Conservation (phyloP, 2,888 invertebrate genomes). For the Nephrocerus scutellatus region DNA sequence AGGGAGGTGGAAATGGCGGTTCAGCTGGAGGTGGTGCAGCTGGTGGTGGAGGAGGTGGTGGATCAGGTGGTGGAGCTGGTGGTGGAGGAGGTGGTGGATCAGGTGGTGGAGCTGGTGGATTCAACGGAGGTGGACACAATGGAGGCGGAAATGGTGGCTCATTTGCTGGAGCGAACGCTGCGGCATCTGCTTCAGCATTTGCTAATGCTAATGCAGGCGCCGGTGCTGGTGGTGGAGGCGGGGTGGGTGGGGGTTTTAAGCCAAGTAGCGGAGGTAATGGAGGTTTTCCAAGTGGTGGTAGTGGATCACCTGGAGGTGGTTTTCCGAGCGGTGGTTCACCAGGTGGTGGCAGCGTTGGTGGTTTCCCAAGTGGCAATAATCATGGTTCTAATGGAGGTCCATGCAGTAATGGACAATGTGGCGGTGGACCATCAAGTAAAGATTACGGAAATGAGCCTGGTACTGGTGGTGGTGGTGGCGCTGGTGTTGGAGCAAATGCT, state of each 20-base stretch:
- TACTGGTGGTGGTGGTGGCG: slow-evolving; percentile 1
- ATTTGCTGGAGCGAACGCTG: not conserved
- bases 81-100: slow-evolving; percentile 2
- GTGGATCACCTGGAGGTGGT: slow-evolving; percentile 9
- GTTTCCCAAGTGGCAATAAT: too few species aligned
- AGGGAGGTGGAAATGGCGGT: slow-evolving; percentile 2
- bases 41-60: slow-evolving; percentile 2
- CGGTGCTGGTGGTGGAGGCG: slow-evolving; percentile 7
- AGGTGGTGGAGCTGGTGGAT: not conserved
- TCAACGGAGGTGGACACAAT: not conserved
- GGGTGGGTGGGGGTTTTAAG: slow-evolving; percentile 6
- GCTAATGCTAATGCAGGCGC: slow-evolving; percentile 4
- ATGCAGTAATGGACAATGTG: slow-evolving; percentile 7
- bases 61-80: slow-evolving; percentile 1
- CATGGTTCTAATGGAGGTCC: too few species aligned
- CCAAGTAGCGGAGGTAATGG: slow-evolving; percentile 6
- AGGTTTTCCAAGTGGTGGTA: slow-evolving; percentile 9
- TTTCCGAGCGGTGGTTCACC: slow-evolving; percentile 7
- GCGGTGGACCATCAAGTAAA: slow-evolving; percentile 2
- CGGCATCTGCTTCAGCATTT: not conserved
- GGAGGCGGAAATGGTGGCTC: not conserved
- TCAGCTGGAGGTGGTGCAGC: slow-evolving; percentile 10
- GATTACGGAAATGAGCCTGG: not conserved
- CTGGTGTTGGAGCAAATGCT: slow-evolving; percentile 3
- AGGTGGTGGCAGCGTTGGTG: slow-evolving; percentile 2